Percentiles rank a stretch among this genome's conserved stretches.
These are phyloP conservation scores for Holothuria glaberrima DNA, from an alignment of 35 echinoderm and acorn worm genomes.

Conservation along the genomic window DNA sequence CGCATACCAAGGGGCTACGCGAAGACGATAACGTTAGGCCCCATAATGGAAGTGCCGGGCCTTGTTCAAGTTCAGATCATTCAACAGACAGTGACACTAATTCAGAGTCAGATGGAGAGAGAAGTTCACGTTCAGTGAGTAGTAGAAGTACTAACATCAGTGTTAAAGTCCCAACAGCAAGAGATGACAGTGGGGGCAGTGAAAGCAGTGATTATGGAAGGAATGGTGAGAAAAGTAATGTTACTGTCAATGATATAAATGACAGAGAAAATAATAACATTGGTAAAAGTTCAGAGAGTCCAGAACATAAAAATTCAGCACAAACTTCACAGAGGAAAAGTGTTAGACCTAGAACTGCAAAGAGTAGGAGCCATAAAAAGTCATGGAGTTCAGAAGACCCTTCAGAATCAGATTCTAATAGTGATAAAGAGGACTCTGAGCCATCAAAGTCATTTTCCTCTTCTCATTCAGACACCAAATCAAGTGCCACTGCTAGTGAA, in stretches of 20 bases:
- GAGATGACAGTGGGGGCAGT: slow-evolving; percentile 16
- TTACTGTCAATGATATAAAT: slow-evolving; percentile 42
- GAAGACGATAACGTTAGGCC: slow-evolving; percentile 38
- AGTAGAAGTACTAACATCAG: slow-evolving; percentile 84
- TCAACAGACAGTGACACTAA: slow-evolving; percentile 5
- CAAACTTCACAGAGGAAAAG: background rate
- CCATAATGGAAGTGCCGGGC: background rate
- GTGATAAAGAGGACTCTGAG: slow-evolving; percentile 22
- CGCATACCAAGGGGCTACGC: background rate
- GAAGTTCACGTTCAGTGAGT: slow-evolving; percentile 49
- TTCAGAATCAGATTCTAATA: slow-evolving; percentile 26
- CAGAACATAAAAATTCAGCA: background rate
- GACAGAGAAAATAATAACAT: slow-evolving; percentile 51
- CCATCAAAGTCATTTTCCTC: slow-evolving; percentile 40
- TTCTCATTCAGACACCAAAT: slow-evolving; percentile 66
- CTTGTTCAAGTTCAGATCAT: background rate
- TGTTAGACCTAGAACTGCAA: slow-evolving; percentile 30
- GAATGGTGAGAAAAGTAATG: background rate
- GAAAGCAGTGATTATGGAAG: background rate
- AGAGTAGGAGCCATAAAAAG: slow-evolving; percentile 48
- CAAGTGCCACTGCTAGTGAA: slow-evolving; percentile 56
- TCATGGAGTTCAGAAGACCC: slow-evolving; percentile 26
- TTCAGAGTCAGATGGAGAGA: slow-evolving; percentile 15
- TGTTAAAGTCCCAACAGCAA: slow-evolving; percentile 78
- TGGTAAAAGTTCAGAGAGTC: slow-evolving; percentile 21